Percentiles rank a stretch among this genome's conserved stretches.
phyloP scores from a whole-genome alignment of 2,888 invertebrate species.

The Agrochola circellaris region DNA sequence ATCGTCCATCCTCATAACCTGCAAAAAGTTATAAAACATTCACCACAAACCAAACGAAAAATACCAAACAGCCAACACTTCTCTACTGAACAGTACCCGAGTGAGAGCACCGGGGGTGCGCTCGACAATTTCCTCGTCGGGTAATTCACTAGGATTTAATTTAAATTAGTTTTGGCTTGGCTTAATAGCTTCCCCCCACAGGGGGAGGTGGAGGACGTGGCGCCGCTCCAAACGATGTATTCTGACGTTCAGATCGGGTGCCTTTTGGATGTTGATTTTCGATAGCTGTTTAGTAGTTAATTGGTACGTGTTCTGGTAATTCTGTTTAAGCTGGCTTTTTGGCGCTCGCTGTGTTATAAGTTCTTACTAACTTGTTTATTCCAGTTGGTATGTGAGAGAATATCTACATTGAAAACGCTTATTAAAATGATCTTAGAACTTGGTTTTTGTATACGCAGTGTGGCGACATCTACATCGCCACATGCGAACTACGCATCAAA shows the following conservation, averaged over 20 bases:
- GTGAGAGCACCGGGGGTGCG: constrained; percentile 88
- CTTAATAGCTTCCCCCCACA: constrained; percentile 94
- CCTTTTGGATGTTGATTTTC: constrained; percentile 56
- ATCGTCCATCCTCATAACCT: neutral
- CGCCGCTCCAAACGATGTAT: constrained; percentile 80
- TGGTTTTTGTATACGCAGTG: neutral
- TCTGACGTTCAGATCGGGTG: constrained; percentile 73
- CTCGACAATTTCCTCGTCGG: constrained; percentile 91
- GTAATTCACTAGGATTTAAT: constrained; percentile 94
- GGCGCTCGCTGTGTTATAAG: neutral
- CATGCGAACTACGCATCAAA: too few species aligned
- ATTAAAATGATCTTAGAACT: neutral
- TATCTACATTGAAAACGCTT: neutral
- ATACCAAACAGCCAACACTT: constrained; percentile 63
- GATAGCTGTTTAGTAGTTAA: constrained; percentile 45
- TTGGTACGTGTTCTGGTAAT: constrained; percentile 9
- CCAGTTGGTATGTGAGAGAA: neutral
- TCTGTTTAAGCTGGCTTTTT: neutral
- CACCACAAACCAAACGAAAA: neutral
- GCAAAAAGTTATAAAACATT: neutral
- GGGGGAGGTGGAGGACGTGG: constrained; percentile 78
- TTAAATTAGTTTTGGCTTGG: constrained; percentile 96
- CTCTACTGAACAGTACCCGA: constrained; percentile 74
- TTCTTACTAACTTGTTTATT: neutral
- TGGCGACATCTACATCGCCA: too few species aligned